Evolutionary conservation across 2,797 vertebrate genomes (phyloP).

Genomic region (Yasuhikotakia modesta): DNA sequence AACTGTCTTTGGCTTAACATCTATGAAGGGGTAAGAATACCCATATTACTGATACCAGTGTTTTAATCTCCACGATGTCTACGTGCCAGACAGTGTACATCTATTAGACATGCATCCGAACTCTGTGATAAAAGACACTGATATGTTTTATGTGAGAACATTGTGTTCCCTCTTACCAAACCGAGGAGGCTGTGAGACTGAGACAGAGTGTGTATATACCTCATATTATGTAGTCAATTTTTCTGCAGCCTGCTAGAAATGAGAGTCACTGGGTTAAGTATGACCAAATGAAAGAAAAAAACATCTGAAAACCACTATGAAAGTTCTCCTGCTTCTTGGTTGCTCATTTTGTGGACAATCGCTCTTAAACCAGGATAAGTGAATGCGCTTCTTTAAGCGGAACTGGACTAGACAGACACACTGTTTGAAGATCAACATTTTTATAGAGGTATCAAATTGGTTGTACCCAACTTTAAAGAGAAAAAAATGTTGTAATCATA

Average conservation of each 20-base stretch:
- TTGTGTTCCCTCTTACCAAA: slow-evolving; percentile 8
- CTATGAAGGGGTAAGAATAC: too few relatives aligned
- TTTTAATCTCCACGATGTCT: neutral
- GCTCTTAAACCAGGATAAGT: neutral
- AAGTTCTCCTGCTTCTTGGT: neutral
- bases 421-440: too few relatives aligned
- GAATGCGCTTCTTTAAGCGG: too few relatives aligned
- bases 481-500: too few relatives aligned
- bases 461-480: too few relatives aligned
- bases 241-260: slow-evolving; percentile 2
- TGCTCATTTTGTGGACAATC: neutral
- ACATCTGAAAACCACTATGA: neutral
- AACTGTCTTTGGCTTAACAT: too few relatives aligned
- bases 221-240: neutral
- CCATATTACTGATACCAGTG: neutral
- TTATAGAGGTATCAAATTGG: too few relatives aligned
- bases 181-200: slow-evolving; percentile 2
- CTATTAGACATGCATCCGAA: neutral
- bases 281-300: slow-evolving; percentile 19
- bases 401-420: too few relatives aligned
- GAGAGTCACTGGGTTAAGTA: slow-evolving; percentile 12
- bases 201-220: neutral
- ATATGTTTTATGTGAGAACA: slow-evolving; percentile 24
- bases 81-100: too few relatives aligned
- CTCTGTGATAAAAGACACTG: neutral